These are phyloP conservation scores for Oscheius sp. DNA, from an alignment of 2,888 invertebrate species.

Conservation along the genomic window DNA sequence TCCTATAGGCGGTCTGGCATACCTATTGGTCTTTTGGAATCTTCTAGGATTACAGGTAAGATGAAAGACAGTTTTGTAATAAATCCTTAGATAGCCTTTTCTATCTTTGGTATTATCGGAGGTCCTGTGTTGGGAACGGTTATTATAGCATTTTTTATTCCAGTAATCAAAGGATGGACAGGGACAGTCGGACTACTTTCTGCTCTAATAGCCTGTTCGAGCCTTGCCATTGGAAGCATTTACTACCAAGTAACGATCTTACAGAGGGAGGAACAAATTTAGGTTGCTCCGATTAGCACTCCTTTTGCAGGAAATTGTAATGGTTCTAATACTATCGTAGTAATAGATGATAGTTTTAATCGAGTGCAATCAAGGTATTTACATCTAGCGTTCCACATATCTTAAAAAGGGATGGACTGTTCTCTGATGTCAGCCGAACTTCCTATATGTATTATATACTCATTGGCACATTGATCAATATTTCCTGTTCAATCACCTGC, in stretches of 20 bases:
- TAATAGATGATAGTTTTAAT: neutral
- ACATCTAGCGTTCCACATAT: too few relatives aligned
- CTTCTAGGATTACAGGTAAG: slow-evolving; percentile 47
- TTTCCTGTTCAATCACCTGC: slow-evolving; percentile 12
- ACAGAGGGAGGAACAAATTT: neutral
- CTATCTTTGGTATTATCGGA: slow-evolving; percentile 65
- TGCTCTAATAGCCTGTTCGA: slow-evolving; percentile 80
- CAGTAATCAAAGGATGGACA: slow-evolving; percentile 75
- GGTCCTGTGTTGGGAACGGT: slow-evolving; percentile 65
- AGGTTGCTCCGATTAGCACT: neutral
- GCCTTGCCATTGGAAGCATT: slow-evolving; percentile 78
- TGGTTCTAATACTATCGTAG: neutral
- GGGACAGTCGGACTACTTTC: slow-evolving; percentile 78
- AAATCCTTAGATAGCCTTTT: slow-evolving; percentile 57
- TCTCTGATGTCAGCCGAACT: slow-evolving; percentile 51
- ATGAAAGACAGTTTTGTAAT: neutral
- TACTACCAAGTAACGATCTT: slow-evolving; percentile 42
- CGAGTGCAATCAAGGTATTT: too few relatives aligned
- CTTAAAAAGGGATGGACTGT: slow-evolving; percentile 39
- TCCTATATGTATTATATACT: slow-evolving; percentile 74
- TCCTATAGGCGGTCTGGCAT: slow-evolving; percentile 37
- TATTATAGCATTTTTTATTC: slow-evolving; percentile 62
- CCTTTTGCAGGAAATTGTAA: neutral
- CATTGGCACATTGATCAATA: slow-evolving; percentile 69
- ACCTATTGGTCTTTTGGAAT: slow-evolving; percentile 38